A percentile compares a stretch with the other conserved stretches of the same genome.
These are phyloP conservation scores for Scrobipalpa atriplicella DNA, from an alignment of 2,888 invertebrate genomes.

Conservation along the genomic window DNA sequence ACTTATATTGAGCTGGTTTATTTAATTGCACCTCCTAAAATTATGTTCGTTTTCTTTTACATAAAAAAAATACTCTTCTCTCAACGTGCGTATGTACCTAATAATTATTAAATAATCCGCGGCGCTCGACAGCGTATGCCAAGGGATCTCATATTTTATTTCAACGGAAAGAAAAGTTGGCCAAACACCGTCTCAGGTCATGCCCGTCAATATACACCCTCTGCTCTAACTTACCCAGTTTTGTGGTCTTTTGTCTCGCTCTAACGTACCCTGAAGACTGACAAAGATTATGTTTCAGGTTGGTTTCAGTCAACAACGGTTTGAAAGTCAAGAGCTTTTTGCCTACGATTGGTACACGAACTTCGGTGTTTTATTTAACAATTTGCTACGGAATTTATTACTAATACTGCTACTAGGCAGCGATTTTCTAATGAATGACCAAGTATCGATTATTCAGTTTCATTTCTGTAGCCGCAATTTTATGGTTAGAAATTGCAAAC, in stretches of 20 bases:
- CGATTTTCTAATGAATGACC: too few relatives aligned
- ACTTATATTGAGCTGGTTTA: too few relatives aligned
- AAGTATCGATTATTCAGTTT: neutral
- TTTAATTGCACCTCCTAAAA: too few relatives aligned
- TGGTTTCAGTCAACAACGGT: too few relatives aligned
- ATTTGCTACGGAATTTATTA: neutral
- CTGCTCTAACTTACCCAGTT: constrained; percentile 40
- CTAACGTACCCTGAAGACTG: constrained; percentile 54
- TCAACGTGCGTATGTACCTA: neutral
- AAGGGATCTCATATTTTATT: constrained; percentile 65
- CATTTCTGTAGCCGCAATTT: neutral
- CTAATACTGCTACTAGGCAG: too few relatives aligned
- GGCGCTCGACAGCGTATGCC: constrained; percentile 7
- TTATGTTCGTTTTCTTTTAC: neutral
- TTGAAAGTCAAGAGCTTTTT: neutral
- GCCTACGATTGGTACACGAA: neutral
- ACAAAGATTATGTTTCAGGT: constrained; percentile 53
- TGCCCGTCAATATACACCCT: constrained; percentile 54
- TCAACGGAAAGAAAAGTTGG: constrained; percentile 70
- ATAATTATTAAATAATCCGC: constrained; percentile 22
- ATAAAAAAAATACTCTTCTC: constrained; percentile 2
- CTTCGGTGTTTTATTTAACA: neutral
- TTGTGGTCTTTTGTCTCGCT: constrained; percentile 47
- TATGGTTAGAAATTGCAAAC: neutral
- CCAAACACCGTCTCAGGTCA: constrained; percentile 52